Percentiles rank a stretch among this genome's conserved stretches.
Conservation (phyloP, 2,797 vertebrate genomes). For the Cynopterus sphinx region DNA sequence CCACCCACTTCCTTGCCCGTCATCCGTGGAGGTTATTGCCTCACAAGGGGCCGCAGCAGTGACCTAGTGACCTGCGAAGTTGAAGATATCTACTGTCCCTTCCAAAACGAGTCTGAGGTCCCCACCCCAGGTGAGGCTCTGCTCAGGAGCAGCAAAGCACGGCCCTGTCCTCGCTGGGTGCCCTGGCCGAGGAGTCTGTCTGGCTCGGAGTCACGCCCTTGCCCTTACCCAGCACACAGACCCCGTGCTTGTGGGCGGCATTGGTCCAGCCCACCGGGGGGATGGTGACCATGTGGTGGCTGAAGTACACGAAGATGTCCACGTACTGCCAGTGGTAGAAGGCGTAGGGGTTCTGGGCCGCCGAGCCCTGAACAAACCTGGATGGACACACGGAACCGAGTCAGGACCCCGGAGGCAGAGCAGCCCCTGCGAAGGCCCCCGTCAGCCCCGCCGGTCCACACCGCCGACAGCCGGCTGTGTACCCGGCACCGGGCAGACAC, state of each 20-base stretch:
- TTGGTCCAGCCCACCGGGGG: slow-evolving; percentile 96
- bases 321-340: slow-evolving; percentile 98
- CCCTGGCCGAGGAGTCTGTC: rapidly evolving
- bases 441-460: too few relatives aligned
- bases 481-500: rapidly evolving
- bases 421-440: rapidly evolving
- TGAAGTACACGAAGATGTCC: slow-evolving; percentile 97
- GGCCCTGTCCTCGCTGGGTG: rapidly evolving
- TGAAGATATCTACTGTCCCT: neutral
- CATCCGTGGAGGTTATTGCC: rapidly evolving
- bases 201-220: neutral
- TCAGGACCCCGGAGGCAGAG: neutral
- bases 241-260: slow-evolving; percentile 92
- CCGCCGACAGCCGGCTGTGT: rapidly evolving
- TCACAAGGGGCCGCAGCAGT: too few relatives aligned
- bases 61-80: neutral
- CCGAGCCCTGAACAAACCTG: slow-evolving; percentile 94
- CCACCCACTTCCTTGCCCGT: neutral
- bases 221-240: slow-evolving; percentile 91
- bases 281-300: slow-evolving; percentile 92
- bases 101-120: neutral
- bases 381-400: neutral
- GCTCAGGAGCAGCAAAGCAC: neutral
- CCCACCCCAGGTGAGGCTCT: neutral
- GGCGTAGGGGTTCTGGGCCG: slow-evolving; percentile 85